These are phyloP conservation scores for Cathartes aura DNA, from an alignment of 2,113 vertebrate species.

Conservation along the genomic window DNA sequence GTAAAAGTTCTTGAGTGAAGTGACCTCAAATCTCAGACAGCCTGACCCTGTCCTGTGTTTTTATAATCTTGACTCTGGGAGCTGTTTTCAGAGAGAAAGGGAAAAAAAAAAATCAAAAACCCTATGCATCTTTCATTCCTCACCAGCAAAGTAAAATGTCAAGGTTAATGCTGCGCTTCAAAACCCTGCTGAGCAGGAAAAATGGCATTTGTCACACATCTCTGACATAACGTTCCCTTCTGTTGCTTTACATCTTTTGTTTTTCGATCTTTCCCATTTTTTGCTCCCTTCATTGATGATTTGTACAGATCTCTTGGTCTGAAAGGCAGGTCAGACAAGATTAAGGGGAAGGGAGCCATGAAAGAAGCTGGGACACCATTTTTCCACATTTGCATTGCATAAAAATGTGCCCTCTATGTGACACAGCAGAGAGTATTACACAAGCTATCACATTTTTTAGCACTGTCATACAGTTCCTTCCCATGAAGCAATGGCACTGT, in stretches of 20 bases:
- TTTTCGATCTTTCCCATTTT: neutral
- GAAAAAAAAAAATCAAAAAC: accelerated
- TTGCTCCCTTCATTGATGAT: neutral
- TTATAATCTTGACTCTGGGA: neutral
- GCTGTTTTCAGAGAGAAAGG: neutral
- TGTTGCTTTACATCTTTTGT: neutral
- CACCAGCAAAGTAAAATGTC: neutral
- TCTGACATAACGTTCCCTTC: neutral
- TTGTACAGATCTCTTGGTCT: neutral
- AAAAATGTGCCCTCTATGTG: neutral
- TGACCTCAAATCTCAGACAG: neutral
- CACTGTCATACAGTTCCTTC: neutral
- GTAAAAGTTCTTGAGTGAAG: neutral
- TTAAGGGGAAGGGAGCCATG: neutral
- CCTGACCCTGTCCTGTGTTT: neutral
- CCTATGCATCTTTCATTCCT: neutral
- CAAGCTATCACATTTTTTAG: neutral
- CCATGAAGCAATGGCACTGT: neutral
- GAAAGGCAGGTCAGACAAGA: neutral
- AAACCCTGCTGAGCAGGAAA: neutral
- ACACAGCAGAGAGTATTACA: neutral
- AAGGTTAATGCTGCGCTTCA: neutral
- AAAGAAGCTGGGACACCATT: neutral
- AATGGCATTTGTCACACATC: neutral
- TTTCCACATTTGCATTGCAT: neutral